These are phyloP conservation scores for Melanotaenia pygmaea DNA, from an alignment of 2,797 vertebrate species.

Conservation along the genomic window DNA sequence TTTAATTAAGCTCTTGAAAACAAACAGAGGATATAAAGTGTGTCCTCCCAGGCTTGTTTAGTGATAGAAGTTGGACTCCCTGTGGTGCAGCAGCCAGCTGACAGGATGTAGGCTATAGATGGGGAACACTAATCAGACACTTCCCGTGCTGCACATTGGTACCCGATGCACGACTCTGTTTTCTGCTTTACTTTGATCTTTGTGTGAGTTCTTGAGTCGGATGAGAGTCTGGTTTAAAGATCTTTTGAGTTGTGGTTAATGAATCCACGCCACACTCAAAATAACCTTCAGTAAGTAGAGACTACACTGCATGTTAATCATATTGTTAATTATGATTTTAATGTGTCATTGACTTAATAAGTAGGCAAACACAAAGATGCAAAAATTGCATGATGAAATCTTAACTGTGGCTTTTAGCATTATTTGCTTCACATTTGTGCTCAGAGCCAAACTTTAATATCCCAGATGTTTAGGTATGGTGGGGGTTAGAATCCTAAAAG, in stretches of 20 bases:
- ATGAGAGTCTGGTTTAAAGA: conserved; percentile 28
- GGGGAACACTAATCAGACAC: conserved; percentile 64
- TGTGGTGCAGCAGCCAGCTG: conserved; percentile 52
- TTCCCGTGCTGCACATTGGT: conserved; percentile 51
- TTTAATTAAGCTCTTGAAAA: conserved; percentile 44
- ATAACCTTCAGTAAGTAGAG: conserved; percentile 41
- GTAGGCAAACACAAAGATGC: not conserved
- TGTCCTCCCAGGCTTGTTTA: conserved; percentile 31
- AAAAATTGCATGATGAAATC: conserved; percentile 10
- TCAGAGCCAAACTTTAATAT: conserved; percentile 21
- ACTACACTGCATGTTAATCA: conserved; percentile 42
- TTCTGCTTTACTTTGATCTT: conserved; percentile 31
- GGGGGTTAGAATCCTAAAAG: conserved; percentile 63
- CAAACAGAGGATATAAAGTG: conserved; percentile 47
- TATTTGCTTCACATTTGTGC: conserved; percentile 7
- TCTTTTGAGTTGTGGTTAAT: conserved; percentile 31
- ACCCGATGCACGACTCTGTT: conserved; percentile 24
- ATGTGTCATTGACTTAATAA: not conserved
- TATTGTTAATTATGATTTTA: conserved; percentile 19
- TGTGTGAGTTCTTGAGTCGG: conserved; percentile 39
- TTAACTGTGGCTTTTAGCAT: not conserved
- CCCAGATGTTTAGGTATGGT: conserved; percentile 64
- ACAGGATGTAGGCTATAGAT: conserved; percentile 70
- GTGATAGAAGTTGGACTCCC: conserved; percentile 55
- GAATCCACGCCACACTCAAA: conserved; percentile 37